Conservation (phyloP, 2,888 invertebrate genomes). For the Oligia latruncula region DNA sequence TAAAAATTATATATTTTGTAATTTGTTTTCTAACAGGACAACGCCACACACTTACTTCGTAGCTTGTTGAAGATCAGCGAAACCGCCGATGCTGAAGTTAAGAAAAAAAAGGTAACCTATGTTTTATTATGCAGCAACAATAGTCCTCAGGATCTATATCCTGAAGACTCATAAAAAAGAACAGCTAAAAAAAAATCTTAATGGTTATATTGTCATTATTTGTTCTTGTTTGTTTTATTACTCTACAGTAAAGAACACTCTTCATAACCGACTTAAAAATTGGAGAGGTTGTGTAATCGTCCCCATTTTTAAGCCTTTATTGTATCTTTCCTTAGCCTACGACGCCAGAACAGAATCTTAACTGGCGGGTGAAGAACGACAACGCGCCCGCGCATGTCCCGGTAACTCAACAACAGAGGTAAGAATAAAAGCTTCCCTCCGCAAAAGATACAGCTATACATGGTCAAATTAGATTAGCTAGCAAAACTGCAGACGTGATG, state of each 20-base stretch:
- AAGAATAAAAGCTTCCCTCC: conserved; percentile 23
- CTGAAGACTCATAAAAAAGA: not conserved
- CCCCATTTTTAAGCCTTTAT: not conserved
- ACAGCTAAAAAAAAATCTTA: not conserved
- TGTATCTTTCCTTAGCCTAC: conserved; percentile 49
- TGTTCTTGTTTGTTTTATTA: not conserved
- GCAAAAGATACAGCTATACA: not conserved
- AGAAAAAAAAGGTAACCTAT: conserved; percentile 76
- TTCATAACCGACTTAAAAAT: not conserved
- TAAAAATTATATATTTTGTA: not conserved
- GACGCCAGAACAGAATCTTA: conserved; percentile 69
- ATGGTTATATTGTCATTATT: not conserved
- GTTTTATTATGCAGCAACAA: not conserved
- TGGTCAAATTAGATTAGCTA: not conserved
- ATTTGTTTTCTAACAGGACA: conserved; percentile 70
- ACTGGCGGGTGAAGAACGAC: conserved; percentile 76
- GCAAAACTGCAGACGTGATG: not conserved
- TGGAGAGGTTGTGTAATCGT: not conserved
- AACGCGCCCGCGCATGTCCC: conserved; percentile 39
- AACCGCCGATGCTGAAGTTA: conserved; percentile 71
- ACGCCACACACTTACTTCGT: conserved; percentile 82
- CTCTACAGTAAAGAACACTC: not conserved
- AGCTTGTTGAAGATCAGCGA: conserved; percentile 86
- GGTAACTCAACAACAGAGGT: conserved; percentile 65
- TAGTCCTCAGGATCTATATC: not conserved